A percentile compares a stretch with the other conserved stretches of the same genome.
These are phyloP conservation scores for Ciona savignyi DNA, from an alignment of 23 tunicate species.

Conservation along the genomic window DNA sequence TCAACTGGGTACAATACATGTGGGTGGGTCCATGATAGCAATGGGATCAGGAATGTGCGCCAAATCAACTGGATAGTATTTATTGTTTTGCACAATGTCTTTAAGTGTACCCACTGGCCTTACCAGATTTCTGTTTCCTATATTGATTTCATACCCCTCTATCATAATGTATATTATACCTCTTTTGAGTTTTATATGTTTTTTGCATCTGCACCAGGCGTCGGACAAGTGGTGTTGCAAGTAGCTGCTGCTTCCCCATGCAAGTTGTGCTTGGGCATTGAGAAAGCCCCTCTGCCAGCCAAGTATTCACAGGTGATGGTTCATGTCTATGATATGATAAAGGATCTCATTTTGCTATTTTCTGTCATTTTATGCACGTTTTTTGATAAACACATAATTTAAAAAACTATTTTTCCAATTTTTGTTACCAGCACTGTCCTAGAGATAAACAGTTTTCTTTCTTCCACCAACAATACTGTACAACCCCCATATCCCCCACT, in stretches of 20 bases:
- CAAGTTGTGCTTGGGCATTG: constrained; percentile 74
- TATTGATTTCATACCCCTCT: no score
- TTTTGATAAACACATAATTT: neutral
- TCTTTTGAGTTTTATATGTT: no score
- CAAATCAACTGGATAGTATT: neutral
- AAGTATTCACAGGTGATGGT: constrained; percentile 52
- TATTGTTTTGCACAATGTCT: neutral
- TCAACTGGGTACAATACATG: no score
- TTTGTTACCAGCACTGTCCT: constrained; percentile 13
- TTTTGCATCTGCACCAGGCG: constrained; percentile 43
- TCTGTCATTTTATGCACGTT: neutral
- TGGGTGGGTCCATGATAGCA: no score
- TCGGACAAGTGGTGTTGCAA: constrained; percentile 91
- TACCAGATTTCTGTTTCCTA: no score
- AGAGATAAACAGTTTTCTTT: no score
- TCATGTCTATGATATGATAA: neutral
- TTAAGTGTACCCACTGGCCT: no score
- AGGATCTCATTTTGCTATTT: neutral
- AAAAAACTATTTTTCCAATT: neutral
- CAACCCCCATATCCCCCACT: no score
- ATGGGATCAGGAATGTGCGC: no score
- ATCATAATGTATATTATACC: no score
- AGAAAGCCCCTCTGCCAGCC: constrained; percentile 81
- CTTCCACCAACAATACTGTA: no score
- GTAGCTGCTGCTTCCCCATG: constrained; percentile 92